phyloP scores from a whole-genome alignment of 2,113 vertebrate species.

The Sarotherodon lohbergeri region DNA sequence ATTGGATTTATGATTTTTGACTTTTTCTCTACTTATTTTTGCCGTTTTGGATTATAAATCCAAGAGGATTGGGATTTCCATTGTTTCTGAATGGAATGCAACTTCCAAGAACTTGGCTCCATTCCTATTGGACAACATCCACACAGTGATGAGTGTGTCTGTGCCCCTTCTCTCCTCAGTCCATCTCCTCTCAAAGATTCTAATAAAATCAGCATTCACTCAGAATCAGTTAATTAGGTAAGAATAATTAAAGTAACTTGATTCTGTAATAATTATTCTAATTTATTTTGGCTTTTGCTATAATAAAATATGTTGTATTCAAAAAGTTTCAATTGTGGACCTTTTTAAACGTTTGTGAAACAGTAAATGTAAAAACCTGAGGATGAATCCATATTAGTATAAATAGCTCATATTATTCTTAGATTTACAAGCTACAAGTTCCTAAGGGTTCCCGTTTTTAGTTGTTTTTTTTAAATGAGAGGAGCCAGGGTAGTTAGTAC shows the following conservation, averaged over 20 bases:
- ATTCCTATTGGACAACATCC: neutral
- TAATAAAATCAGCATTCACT: neutral
- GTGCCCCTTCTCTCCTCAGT: neutral
- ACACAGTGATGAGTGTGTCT: neutral
- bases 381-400: neutral
- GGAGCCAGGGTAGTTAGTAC: neutral
- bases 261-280: neutral
- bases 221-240: neutral
- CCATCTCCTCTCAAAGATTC: neutral
- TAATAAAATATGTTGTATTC: neutral
- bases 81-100: neutral
- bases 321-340: neutral
- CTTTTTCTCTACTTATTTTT: neutral
- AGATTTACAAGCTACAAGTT: neutral
- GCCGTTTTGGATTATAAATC: neutral
- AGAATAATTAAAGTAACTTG: neutral
- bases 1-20: accelerated
- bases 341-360: neutral
- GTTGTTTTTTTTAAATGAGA: neutral
- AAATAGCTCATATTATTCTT: neutral
- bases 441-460: neutral
- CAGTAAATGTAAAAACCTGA: neutral
- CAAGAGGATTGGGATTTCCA: neutral
- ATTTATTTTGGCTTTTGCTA: neutral
- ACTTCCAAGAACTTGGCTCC: neutral